Base-by-base conservation (phyloP, 2,797 vertebrate species). In the Cyclura pinguis region DNA sequence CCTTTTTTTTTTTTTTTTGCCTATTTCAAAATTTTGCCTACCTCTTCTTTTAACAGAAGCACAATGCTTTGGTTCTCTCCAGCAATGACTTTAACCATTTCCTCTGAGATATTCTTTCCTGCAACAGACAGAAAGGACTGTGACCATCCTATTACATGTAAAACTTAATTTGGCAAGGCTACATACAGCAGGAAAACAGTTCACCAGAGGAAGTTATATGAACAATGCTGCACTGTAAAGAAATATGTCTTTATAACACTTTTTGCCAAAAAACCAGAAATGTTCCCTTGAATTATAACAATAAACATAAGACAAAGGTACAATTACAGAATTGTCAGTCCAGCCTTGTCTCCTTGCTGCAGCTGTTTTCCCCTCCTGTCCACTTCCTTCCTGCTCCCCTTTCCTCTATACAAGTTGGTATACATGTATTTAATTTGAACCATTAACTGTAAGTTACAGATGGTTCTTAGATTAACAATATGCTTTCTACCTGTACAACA, bases 1-100 rank as follows among this genome's bases (percentile, higher is more conserved):
- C 57, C 57, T 59, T n/a, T n/a, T n/a, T 16, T 57, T 13, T 57
- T 57, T 13, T 62, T 62, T 52, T 52, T 52, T 1, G 59, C 18
- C 59, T 62, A 27, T 10, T 14, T 62, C 82, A 78, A 86, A 59
- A 59, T 35, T 24, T 52, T 55, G 74, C 81, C 86, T 94, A 97
- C 97, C 95, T 93, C 62, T 84, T 94, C 92, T 24, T 93, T 88
- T 62, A 93, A 86, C 93, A 73, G 90, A 80, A 84, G 76, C 67
- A 93, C 93, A 94, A 97, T 93, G 89, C 92, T 96, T 88, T 22
- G 87, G 67, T 92, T 94, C 76, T 90, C 86, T 94, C 90, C 94
- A 80, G 94, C 93, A 89, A 52, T 87, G 88, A 95, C 89, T 94
- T 96, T 86, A 91, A 78, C 91, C 74, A 52, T 22, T 7, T 94